These are phyloP conservation scores for Callimorpha dominula DNA, from an alignment of 2,888 invertebrate species.

Conservation along the genomic window DNA sequence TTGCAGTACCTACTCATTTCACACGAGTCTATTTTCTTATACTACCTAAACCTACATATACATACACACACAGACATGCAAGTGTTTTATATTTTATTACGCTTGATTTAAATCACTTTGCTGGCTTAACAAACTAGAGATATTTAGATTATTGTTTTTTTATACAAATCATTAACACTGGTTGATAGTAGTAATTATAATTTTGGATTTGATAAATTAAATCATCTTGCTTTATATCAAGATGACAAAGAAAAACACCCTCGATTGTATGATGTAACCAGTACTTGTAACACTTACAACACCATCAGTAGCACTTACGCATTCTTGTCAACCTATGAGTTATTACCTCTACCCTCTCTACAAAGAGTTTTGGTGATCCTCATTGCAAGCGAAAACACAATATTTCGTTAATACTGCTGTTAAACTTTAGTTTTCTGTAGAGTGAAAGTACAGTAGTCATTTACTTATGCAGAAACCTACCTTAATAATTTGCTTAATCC, in stretches of 20 bases:
- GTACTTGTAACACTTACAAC: not conserved
- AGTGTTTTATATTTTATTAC: not conserved
- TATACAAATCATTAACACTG: not conserved
- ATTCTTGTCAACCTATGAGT: not conserved
- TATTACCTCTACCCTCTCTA: too few relatives aligned
- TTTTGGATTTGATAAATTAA: not conserved
- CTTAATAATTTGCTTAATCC: too few relatives aligned
- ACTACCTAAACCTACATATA: not conserved
- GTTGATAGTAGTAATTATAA: too few relatives aligned
- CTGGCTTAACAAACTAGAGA: not conserved
- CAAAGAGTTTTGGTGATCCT: not conserved
- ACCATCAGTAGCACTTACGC: not conserved
- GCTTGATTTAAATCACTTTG: not conserved
- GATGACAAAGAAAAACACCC: not conserved
- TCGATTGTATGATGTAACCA: not conserved
- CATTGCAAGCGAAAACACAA: not conserved
- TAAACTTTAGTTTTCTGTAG: not conserved
- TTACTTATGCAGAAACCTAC: too few relatives aligned
- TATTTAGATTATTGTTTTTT: not conserved
- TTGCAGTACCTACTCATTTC: not conserved
- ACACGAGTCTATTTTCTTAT: not conserved
- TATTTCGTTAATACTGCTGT: not conserved
- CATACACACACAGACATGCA: not conserved
- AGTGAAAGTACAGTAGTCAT: constrained; percentile 21
- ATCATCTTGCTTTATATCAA: not conserved